Evolutionary conservation across 2,113 vertebrate genomes (phyloP).

Genomic region (Amblyopsis rosae): DNA sequence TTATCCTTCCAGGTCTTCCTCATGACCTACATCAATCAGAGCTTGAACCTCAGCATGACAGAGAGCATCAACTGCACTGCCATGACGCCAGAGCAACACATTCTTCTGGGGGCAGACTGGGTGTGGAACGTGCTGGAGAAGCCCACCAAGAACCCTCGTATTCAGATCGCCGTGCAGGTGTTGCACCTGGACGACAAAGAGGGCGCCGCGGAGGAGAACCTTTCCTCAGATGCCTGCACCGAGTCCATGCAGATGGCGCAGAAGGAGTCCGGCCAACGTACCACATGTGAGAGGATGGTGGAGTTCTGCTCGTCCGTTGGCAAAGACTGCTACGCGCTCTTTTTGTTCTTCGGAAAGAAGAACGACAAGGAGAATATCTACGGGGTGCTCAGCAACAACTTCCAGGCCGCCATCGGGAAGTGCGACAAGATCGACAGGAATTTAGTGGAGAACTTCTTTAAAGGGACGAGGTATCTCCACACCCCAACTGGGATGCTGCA

Average conservation of each 20-base stretch:
- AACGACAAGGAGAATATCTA: constrained; percentile 67
- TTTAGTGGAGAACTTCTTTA: constrained; percentile 75
- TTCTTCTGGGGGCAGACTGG: constrained; percentile 78
- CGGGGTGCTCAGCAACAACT: constrained; percentile 78
- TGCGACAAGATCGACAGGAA: constrained; percentile 60
- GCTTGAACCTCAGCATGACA: constrained; percentile 57
- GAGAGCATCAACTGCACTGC: constrained; percentile 72
- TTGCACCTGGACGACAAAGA: constrained; percentile 53
- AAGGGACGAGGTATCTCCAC: constrained; percentile 62
- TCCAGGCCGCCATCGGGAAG: constrained; percentile 64
- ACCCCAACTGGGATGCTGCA: constrained; percentile 73
- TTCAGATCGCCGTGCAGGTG: constrained; percentile 75
- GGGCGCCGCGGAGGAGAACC: neutral
- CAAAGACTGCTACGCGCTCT: constrained; percentile 78
- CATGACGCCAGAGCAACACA: constrained; percentile 72
- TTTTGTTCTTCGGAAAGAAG: constrained; percentile 72
- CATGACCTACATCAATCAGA: constrained; percentile 75
- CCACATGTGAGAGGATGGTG: constrained; percentile 64
- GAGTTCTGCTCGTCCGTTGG: constrained; percentile 74
- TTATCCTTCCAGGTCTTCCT: constrained; percentile 67
- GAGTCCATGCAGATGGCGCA: constrained; percentile 65
- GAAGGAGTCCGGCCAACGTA: constrained; percentile 53
- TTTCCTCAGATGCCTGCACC: neutral
- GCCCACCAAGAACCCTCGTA: constrained; percentile 64
- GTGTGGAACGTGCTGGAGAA: constrained; percentile 74